phyloP scores from a whole-genome alignment of 2,888 invertebrate species.

The Abscondita cerata region DNA sequence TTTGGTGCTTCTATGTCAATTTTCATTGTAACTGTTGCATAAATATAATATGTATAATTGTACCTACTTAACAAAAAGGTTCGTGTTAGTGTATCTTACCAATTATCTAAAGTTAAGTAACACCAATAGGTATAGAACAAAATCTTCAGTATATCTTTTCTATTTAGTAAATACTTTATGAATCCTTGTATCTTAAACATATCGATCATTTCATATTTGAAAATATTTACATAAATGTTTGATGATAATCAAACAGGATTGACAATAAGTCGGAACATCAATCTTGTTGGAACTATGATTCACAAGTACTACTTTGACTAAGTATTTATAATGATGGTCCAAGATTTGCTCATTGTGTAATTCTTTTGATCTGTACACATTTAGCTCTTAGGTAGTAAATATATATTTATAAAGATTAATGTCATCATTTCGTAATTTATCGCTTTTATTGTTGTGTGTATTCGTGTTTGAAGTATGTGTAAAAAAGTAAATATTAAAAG shows the following conservation, averaged over 20 bases:
- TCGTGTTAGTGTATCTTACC: constrained; percentile 1
- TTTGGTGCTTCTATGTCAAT: constrained; percentile 34
- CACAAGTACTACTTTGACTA: background rate
- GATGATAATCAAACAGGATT: constrained; percentile 4
- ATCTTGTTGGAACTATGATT: constrained; percentile 4
- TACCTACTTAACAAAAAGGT: constrained; percentile 12
- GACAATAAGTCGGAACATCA: constrained; percentile 9
- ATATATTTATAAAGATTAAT: too few species aligned
- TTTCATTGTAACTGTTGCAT: constrained; percentile 19
- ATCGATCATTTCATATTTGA: background rate
- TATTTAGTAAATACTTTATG: background rate
- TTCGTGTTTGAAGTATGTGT: constrained; percentile 19
- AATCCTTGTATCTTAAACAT: constrained; percentile 1
- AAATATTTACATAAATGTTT: background rate
- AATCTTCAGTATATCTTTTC: background rate
- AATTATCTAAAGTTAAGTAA: background rate
- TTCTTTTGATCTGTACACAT: background rate
- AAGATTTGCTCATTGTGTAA: background rate
- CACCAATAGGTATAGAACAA: background rate
- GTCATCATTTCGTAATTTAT: constrained; percentile 2
- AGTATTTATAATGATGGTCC: too few species aligned
- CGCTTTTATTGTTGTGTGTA: constrained; percentile 27
- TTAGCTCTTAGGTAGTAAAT: too few species aligned
- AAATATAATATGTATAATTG: constrained; percentile 10
- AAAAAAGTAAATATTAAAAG: constrained; percentile 29